A percentile compares a stretch with the other conserved stretches of the same genome.
Evolutionary conservation across 2,888 invertebrate species (phyloP).

Genomic region (Lamproptera curius): DNA sequence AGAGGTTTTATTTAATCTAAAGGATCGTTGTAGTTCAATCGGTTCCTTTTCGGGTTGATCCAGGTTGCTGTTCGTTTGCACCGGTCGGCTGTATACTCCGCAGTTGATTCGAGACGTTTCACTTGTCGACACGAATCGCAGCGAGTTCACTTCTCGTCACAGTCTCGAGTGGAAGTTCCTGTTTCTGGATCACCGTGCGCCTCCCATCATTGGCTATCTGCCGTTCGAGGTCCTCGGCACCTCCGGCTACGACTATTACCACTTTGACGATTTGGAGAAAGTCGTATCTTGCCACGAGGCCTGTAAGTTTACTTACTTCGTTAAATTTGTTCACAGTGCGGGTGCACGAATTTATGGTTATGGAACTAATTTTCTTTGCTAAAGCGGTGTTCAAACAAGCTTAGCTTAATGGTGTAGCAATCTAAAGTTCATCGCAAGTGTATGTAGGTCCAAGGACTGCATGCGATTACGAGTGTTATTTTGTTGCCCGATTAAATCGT

Average conservation of each 20-base stretch:
- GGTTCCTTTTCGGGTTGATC: too few relatives aligned
- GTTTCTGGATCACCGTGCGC: conserved; percentile 93
- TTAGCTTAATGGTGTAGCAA: too few relatives aligned
- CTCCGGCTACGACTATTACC: conserved; percentile 97
- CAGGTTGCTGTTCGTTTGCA: conserved; percentile 88
- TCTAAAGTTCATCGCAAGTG: too few relatives aligned
- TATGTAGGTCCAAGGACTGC: too few relatives aligned
- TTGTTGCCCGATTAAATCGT: too few relatives aligned
- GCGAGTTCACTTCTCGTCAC: conserved; percentile 94
- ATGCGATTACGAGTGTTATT: too few relatives aligned
- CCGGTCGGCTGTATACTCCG: conserved; percentile 88
- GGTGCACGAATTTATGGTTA: too few relatives aligned
- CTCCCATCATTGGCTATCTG: conserved; percentile 94
- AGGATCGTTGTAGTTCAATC: too few relatives aligned
- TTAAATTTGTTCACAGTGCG: not conserved
- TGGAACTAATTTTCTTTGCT: too few relatives aligned
- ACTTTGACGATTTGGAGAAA: conserved; percentile 94
- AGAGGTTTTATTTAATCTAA: too few relatives aligned
- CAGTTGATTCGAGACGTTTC: conserved; percentile 92
- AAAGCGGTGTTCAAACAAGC: too few relatives aligned
- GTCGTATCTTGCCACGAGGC: conserved; percentile 92
- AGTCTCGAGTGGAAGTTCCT: conserved; percentile 98
- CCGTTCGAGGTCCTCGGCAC: conserved; percentile 97
- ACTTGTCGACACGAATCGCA: conserved; percentile 84
- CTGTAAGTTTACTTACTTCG: conserved; percentile 75